Conservation (phyloP, 2,797 vertebrate genomes). For the Chaetodon trifasciatus region DNA sequence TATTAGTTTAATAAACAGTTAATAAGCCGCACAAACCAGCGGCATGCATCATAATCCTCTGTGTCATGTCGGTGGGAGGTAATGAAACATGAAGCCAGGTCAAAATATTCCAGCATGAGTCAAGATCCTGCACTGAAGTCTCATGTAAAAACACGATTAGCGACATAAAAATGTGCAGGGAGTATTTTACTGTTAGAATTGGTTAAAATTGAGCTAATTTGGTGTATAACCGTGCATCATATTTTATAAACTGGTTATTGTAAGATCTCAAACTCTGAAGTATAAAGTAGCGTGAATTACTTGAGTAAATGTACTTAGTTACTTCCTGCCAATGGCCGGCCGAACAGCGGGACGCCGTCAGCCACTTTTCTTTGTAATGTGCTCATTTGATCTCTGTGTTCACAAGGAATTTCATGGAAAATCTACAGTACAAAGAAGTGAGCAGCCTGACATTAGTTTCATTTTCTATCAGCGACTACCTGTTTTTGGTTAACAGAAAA, state of each 20-base stretch:
- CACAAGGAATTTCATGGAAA: background rate
- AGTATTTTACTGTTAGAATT: background rate
- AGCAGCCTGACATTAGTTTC: slow-evolving; percentile 18
- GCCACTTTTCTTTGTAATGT: no score
- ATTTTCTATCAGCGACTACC: slow-evolving; percentile 8
- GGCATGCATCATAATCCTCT: background rate
- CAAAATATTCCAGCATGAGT: no score
- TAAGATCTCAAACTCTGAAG: background rate
- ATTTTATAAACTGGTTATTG: background rate
- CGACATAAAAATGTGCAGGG: background rate
- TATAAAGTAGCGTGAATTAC: background rate
- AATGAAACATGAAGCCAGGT: no score
- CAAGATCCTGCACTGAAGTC: no score
- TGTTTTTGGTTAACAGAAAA: background rate
- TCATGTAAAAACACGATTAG: no score
- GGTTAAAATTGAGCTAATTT: background rate
- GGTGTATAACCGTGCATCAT: background rate
- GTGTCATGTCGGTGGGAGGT: background rate
- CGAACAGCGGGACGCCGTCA: no score
- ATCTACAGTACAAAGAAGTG: slow-evolving; percentile 1
- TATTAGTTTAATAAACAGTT: background rate
- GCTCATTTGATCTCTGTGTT: background rate
- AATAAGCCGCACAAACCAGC: background rate
- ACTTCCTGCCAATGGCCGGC: background rate
- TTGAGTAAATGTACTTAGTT: background rate